Conservation (phyloP, 2,797 vertebrate species). For the Emys orbicularis region DNA sequence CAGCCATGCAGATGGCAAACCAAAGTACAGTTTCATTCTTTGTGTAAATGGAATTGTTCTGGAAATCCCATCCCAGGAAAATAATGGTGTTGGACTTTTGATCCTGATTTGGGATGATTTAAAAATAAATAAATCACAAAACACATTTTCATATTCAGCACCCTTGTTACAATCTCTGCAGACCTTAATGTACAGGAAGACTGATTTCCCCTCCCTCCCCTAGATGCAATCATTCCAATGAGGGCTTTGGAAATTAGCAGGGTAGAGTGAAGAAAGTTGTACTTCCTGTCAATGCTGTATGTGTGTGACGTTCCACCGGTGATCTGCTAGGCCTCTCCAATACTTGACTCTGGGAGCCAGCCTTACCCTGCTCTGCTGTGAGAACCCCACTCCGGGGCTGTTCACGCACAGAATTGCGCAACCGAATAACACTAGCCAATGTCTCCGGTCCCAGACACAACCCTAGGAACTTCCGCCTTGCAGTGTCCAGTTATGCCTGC, state of each 20-base stretch:
- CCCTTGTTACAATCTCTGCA: neutral
- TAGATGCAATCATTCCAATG: too few relatives aligned
- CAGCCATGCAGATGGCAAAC: neutral
- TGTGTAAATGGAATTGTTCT: neutral
- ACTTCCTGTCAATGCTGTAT: neutral
- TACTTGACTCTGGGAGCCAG: too few relatives aligned
- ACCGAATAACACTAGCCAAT: too few relatives aligned
- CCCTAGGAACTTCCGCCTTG: too few relatives aligned
- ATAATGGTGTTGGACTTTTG: neutral
- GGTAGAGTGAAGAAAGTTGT: neutral
- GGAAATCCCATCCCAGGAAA: neutral
- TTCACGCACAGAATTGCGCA: too few relatives aligned
- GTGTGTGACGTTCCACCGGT: neutral
- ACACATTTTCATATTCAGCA: neutral
- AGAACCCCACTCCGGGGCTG: too few relatives aligned
- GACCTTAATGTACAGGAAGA: neutral
- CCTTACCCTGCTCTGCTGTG: too few relatives aligned
- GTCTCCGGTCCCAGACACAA: too few relatives aligned
- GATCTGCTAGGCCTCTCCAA: too few relatives aligned
- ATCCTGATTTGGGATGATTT: neutral
- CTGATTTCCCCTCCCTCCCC: too few relatives aligned
- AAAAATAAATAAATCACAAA: too few relatives aligned
- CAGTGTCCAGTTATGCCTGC: too few relatives aligned
- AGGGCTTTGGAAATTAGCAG: neutral
- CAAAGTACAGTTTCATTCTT: neutral